These are phyloP conservation scores for Hycleus cichorii DNA, from an alignment of 1,140 invertebrate genomes.

Conservation along the genomic window DNA sequence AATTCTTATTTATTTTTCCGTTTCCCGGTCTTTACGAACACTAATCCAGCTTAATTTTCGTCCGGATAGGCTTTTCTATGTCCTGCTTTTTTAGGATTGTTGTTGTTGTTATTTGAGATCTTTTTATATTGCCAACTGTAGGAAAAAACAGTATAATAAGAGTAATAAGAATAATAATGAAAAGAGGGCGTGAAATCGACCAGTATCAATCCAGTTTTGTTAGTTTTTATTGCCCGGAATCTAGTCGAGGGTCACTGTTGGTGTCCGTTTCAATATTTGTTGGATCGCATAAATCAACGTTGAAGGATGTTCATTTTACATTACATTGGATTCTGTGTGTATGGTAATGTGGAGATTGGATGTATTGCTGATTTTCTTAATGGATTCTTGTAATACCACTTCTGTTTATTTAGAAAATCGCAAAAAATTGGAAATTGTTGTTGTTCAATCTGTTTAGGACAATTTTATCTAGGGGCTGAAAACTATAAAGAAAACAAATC, in stretches of 20 bases:
- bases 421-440: too few species aligned
- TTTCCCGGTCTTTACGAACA: conserved; percentile 22
- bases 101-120: background rate
- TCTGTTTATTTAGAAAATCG: too few species aligned
- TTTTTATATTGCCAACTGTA: background rate
- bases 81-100: background rate
- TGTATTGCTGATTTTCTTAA: background rate
- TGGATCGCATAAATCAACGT: conserved; percentile 4
- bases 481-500: too few species aligned
- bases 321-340: conserved; percentile 10
- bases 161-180: too few species aligned
- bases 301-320: conserved; percentile 13
- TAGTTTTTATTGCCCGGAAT: conserved; percentile 10
- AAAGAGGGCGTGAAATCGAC: conserved; percentile 16
- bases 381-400: too few species aligned
- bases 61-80: conserved; percentile 7
- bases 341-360: conserved; percentile 6
- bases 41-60: conserved; percentile 25
- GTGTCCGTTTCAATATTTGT: conserved; percentile 9
- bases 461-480: too few species aligned
- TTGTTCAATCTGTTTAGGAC: too few species aligned
- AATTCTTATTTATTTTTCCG: conserved; percentile 27
- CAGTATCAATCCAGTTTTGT: conserved; percentile 13
- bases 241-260: conserved; percentile 7
- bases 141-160: too few species aligned